Percentiles rank a stretch among this genome's conserved stretches.
phyloP scores from a whole-genome alignment of 2,113 vertebrate genomes.

The Hemichromis elongatus region DNA sequence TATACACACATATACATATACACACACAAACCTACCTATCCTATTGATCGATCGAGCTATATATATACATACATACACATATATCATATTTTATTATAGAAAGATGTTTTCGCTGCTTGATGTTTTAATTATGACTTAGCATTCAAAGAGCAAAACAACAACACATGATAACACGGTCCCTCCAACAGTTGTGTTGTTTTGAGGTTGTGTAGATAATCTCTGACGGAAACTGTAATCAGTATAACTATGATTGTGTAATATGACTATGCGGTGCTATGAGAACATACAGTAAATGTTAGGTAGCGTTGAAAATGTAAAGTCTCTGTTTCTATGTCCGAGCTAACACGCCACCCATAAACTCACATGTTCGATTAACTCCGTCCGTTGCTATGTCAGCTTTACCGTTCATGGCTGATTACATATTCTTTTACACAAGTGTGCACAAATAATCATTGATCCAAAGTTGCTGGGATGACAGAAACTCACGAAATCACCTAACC shows the following conservation, averaged over 20 bases:
- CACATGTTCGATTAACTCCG: not conserved
- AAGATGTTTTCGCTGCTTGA: not conserved
- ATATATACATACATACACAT: too few relatives aligned
- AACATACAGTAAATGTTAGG: not conserved
- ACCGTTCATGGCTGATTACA: not conserved
- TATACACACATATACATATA: too few relatives aligned
- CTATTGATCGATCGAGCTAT: too few relatives aligned
- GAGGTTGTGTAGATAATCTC: not conserved
- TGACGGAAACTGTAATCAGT: not conserved
- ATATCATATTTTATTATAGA: not conserved
- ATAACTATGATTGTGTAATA: not conserved
- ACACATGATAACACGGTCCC: not conserved
- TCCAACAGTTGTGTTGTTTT: not conserved
- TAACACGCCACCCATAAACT: not conserved
- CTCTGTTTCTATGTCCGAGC: not conserved
- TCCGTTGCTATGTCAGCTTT: rapidly evolving
- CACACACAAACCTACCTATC: too few relatives aligned
- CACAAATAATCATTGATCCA: not conserved
- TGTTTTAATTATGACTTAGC: rapidly evolving
- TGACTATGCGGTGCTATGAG: not conserved
- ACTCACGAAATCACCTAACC: not conserved
- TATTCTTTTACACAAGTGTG: not conserved
- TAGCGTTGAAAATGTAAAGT: not conserved
- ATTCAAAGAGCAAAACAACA: not conserved
- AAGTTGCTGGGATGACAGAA: not conserved